Percentiles rank a stretch among this genome's conserved stretches.
These are phyloP conservation scores for Tetrao urogallus DNA, from an alignment of 2,113 vertebrate species.

Conservation along the genomic window DNA sequence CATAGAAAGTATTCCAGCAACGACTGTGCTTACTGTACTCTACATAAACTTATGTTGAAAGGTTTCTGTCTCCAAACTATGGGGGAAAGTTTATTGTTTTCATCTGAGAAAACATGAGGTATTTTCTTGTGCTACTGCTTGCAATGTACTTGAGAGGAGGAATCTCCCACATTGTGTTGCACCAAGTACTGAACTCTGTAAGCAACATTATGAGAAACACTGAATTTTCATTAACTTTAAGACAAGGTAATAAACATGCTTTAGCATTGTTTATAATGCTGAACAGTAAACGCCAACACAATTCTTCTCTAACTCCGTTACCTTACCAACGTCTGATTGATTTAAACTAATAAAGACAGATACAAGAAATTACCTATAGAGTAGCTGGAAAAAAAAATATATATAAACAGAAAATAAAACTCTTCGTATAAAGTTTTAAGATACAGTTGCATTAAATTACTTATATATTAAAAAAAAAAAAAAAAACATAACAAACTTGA, in stretches of 20 bases:
- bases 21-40: background rate
- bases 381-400: constrained; percentile 32
- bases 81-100: background rate
- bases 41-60: background rate
- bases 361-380: constrained; percentile 27
- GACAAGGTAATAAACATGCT: background rate
- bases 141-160: background rate
- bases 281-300: background rate
- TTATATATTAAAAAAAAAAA: background rate
- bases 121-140: background rate
- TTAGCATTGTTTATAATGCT: background rate
- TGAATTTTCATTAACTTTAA: background rate
- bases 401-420: constrained; percentile 52
- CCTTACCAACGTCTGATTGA: constrained; percentile 23
- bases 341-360: constrained; percentile 49
- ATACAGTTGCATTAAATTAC: background rate
- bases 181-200: background rate
- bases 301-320: background rate
- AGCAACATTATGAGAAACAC: background rate
- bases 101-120: background rate
- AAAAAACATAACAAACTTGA: background rate
- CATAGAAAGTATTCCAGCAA: background rate
- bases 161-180: fast-evolving
- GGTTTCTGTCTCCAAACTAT: background rate
- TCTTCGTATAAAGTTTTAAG: background rate